Evolutionary conservation across 2,797 vertebrate species (phyloP).

Genomic region (Rhynchonycteris naso): DNA sequence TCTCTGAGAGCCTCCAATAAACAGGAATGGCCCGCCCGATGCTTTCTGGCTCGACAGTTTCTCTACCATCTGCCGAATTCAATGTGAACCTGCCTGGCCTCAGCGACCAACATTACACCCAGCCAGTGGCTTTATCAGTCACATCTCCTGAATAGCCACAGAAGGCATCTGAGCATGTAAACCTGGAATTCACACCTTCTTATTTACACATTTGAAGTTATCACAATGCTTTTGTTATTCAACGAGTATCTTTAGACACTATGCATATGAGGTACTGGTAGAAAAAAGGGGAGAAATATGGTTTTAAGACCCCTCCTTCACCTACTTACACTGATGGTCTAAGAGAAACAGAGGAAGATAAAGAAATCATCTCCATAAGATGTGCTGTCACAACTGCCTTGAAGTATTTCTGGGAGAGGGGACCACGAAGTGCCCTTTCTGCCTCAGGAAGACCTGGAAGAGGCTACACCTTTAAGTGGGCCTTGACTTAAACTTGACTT

Average conservation of each 20-base stretch:
- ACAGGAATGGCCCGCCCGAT: too few relatives aligned
- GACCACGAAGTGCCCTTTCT: neutral
- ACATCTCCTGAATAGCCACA: neutral
- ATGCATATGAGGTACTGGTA: neutral
- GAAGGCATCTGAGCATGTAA: neutral
- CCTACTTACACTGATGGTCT: neutral
- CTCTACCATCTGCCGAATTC: too few relatives aligned
- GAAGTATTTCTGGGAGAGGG: neutral
- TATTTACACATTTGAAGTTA: neutral
- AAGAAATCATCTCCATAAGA: conserved; percentile 10
- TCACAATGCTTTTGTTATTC: neutral
- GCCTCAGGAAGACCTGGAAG: neutral
- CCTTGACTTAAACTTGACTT: neutral
- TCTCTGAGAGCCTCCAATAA: too few relatives aligned
- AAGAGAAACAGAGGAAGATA: neutral
- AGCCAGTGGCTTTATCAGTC: neutral
- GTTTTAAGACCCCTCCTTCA: neutral
- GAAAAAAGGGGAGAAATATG: neutral
- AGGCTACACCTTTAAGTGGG: neutral
- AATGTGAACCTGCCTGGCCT: too few relatives aligned
- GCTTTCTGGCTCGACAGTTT: too few relatives aligned
- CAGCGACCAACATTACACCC: too few relatives aligned
- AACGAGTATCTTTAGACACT: neutral
- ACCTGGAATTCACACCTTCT: neutral
- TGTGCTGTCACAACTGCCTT: neutral